Conservation (phyloP, 2,888 invertebrate genomes). For the Lepidonotus clava region DNA sequence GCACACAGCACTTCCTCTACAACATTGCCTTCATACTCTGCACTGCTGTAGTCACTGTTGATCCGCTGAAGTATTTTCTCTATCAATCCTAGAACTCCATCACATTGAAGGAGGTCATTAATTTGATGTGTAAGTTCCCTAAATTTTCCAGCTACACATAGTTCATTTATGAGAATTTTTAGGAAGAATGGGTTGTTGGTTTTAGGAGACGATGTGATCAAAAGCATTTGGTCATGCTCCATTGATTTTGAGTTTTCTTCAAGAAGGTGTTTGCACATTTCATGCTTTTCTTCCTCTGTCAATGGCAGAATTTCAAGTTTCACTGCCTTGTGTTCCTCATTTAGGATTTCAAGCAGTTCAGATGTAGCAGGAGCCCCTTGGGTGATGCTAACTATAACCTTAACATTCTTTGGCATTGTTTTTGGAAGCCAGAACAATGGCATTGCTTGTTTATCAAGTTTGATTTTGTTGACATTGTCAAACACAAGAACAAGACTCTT, state of each 20-base stretch:
- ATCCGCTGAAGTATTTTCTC: not conserved
- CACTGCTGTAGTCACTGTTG: not conserved
- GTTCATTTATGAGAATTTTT: not conserved
- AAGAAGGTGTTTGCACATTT: not conserved
- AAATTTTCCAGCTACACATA: conserved; percentile 18
- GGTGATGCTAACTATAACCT: not conserved
- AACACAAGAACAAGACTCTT: not conserved
- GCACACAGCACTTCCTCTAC: conserved; percentile 20
- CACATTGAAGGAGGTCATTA: not conserved
- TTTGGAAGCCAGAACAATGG: conserved; percentile 41
- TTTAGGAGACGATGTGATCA: not conserved
- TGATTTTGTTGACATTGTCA: not conserved
- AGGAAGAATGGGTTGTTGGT: conserved; percentile 36
- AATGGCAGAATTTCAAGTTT: not conserved
- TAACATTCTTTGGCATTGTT: not conserved
- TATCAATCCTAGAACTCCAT: not conserved
- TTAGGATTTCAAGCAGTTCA: not conserved
- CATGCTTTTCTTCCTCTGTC: not conserved
- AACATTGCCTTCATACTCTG: not conserved
- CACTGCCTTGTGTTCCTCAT: not conserved
- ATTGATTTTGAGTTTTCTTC: conserved; percentile 23
- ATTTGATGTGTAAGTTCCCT: not conserved
- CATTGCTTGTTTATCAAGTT: not conserved
- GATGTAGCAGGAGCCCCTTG: not conserved
- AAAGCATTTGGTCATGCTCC: not conserved